Conservation (phyloP, 2,888 invertebrate genomes). For the Drosophila mimica region DNA sequence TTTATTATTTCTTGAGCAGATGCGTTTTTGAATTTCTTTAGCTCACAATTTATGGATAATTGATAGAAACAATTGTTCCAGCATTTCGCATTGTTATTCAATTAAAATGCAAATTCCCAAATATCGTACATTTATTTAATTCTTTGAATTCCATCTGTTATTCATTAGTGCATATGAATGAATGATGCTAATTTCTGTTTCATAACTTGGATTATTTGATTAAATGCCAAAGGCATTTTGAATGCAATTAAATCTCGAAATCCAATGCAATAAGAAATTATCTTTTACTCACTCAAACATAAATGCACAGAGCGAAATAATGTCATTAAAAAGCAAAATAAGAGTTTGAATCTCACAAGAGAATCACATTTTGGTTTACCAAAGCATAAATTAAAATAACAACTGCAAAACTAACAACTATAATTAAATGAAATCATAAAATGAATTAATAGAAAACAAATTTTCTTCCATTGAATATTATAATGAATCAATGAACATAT, state of each 20-base stretch:
- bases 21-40: constrained; percentile 28
- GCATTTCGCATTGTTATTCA: constrained; percentile 53
- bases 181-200: constrained; percentile 25
- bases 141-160: constrained; percentile 22
- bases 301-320: constrained; percentile 10
- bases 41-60: constrained; percentile 35
- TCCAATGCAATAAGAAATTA: constrained; percentile 47
- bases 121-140: constrained; percentile 10
- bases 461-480: neutral
- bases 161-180: constrained; percentile 22
- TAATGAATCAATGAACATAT: neutral
- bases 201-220: constrained; percentile 42
- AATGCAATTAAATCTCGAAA: constrained; percentile 46
- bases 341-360: neutral
- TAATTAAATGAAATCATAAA: neutral
- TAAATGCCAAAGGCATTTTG: constrained; percentile 40
- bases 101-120: constrained; percentile 58
- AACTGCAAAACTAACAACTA: neutral
- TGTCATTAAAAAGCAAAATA: neutral
- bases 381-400: neutral
- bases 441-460: neutral
- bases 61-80: constrained; percentile 58
- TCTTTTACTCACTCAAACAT: constrained; percentile 19
- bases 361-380: neutral
- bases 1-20: constrained; percentile 48